Percentiles rank a stretch among this genome's conserved stretches.
These are phyloP conservation scores for Xiphias gladius DNA, from an alignment of 2,113 vertebrate genomes.

Conservation along the genomic window DNA sequence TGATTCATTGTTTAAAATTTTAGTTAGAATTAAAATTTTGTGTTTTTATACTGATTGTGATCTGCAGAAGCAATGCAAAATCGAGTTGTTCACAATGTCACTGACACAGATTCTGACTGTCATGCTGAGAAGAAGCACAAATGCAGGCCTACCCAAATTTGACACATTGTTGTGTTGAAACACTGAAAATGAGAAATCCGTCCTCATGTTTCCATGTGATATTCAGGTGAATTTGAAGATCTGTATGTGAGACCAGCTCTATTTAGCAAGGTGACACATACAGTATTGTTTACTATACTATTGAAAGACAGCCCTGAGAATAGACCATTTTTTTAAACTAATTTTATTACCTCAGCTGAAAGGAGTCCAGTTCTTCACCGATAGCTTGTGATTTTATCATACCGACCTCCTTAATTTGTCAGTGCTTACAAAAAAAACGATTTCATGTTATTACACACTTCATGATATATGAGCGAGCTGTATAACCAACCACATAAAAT, in stretches of 20 bases:
- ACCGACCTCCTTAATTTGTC: not conserved
- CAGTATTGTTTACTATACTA: not conserved
- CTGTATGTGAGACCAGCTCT: not conserved
- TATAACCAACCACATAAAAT: not conserved
- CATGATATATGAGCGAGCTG: not conserved
- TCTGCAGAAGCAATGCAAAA: not conserved
- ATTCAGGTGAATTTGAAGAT: not conserved
- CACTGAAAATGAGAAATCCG: not conserved
- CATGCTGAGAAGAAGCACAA: not conserved
- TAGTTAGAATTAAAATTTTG: too few species aligned
- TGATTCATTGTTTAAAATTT: too few species aligned
- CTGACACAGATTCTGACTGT: not conserved
- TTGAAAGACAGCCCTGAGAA: not conserved
- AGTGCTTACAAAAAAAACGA: not conserved
- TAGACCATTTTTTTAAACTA: too few species aligned
- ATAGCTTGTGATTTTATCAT: not conserved
- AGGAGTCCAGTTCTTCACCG: not conserved
- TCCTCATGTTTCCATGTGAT: not conserved
- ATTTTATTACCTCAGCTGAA: not conserved
- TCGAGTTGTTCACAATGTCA: conserved; percentile 20
- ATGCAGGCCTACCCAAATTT: not conserved
- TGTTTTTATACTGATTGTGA: not conserved
- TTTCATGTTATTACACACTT: not conserved
- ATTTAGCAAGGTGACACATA: not conserved
- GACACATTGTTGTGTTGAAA: not conserved